These are phyloP conservation scores for Aleiodes testaceus DNA, from an alignment of 2,888 invertebrate species.

Conservation along the genomic window DNA sequence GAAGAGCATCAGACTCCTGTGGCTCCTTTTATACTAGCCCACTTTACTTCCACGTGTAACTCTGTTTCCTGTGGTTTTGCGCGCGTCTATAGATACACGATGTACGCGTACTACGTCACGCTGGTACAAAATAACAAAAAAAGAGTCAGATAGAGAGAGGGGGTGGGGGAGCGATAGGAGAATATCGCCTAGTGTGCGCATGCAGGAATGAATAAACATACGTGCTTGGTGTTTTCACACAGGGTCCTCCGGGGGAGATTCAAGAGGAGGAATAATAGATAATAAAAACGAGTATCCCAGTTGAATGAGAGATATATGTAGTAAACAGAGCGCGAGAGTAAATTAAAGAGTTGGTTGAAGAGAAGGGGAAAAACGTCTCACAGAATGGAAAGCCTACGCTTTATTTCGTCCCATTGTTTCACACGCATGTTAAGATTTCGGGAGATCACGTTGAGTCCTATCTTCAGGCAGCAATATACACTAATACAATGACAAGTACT, in stretches of 20 bases:
- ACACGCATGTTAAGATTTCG: conserved; percentile 40
- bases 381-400: conserved; percentile 63
- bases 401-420: conserved; percentile 59
- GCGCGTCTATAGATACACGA: conserved; percentile 41
- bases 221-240: conserved; percentile 19
- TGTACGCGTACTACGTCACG: conserved; percentile 14
- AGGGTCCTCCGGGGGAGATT: not conserved
- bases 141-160: conserved; percentile 17
- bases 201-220: conserved; percentile 13
- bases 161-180: conserved; percentile 11
- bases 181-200: conserved; percentile 26
- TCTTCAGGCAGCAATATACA: conserved; percentile 26
- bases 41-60: conserved; percentile 53
- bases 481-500: conserved; percentile 1
- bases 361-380: conserved; percentile 48
- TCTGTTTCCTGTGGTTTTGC: conserved; percentile 55
- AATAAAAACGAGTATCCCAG: conserved; percentile 5
- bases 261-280: conserved; percentile 12
- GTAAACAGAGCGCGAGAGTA: conserved; percentile 13
- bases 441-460: conserved; percentile 24
- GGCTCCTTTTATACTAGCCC: conserved; percentile 62
- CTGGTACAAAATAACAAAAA: conserved; percentile 4
- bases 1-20: conserved; percentile 57
- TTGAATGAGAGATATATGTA: conserved; percentile 7
- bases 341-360: conserved; percentile 48